Conservation (phyloP, 2,113 vertebrate species). For the Balaeniceps rex region DNA sequence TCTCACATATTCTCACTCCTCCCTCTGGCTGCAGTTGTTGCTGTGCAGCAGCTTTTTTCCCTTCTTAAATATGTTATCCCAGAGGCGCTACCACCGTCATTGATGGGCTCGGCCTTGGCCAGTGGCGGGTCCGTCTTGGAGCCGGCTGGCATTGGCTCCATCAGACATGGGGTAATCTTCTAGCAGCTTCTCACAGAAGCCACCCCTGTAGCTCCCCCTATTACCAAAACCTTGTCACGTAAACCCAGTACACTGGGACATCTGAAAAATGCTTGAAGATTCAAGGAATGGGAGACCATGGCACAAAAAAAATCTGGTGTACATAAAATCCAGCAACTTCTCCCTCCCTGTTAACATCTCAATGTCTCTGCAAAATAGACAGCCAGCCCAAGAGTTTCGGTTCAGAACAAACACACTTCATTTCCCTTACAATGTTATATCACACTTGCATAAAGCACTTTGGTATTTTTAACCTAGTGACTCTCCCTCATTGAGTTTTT, state of each 20-base stretch:
- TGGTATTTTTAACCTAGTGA: conserved; percentile 45
- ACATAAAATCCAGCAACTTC: not conserved
- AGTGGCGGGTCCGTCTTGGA: not conserved
- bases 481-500: not conserved
- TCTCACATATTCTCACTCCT: not conserved
- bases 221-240: not conserved
- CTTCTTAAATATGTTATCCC: not conserved
- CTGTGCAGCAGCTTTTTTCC: not conserved
- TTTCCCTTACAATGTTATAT: not conserved
- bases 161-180: not conserved
- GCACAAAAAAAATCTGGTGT: not conserved
- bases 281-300: not conserved
- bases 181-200: not conserved
- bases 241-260: not conserved
- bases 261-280: not conserved
- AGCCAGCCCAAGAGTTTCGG: not conserved
- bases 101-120: not conserved
- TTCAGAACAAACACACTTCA: not conserved
- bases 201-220: not conserved
- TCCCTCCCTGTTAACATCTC: not conserved
- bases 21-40: fast-evolving
- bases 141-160: not conserved
- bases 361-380: not conserved
- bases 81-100: not conserved
- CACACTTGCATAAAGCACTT: not conserved